Conservation (phyloP, 2,888 invertebrate species). For the Drosophila koepferae region DNA sequence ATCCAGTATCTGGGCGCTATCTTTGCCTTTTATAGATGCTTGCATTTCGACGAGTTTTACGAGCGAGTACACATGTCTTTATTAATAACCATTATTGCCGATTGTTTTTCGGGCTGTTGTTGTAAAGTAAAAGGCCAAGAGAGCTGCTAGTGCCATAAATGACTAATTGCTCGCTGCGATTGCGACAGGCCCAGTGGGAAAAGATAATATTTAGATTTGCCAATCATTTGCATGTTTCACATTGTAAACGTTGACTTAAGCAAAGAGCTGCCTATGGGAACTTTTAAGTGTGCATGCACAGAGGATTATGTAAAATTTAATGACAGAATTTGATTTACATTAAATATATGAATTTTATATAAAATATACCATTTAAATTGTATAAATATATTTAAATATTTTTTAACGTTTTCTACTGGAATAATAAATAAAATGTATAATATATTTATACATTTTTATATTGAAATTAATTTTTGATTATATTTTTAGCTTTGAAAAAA, state of each 20-base stretch:
- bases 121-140: conserved; percentile 16
- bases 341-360: too few relatives aligned
- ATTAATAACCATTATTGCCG: conserved; percentile 72
- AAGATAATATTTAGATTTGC: conserved; percentile 47
- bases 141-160: conserved; percentile 54
- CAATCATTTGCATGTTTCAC: conserved; percentile 31
- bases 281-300: neutral
- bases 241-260: conserved; percentile 7
- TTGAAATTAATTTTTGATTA: too few relatives aligned
- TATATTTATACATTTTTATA: too few relatives aligned
- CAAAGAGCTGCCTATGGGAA: conserved; percentile 23
- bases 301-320: too few relatives aligned
- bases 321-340: too few relatives aligned
- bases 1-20: conserved; percentile 46
- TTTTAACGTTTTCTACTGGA: too few relatives aligned
- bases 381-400: too few relatives aligned
- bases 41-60: conserved; percentile 67
- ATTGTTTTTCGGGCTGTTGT: conserved; percentile 31
- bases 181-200: conserved; percentile 44
- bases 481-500: too few relatives aligned
- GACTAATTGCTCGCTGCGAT: conserved; percentile 44
- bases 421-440: too few relatives aligned
- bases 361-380: too few relatives aligned
- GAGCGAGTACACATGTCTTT: conserved; percentile 70
- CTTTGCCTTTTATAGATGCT: conserved; percentile 56